phyloP scores from a whole-genome alignment of 2,113 vertebrate species.

The Eolophus roseicapilla region DNA sequence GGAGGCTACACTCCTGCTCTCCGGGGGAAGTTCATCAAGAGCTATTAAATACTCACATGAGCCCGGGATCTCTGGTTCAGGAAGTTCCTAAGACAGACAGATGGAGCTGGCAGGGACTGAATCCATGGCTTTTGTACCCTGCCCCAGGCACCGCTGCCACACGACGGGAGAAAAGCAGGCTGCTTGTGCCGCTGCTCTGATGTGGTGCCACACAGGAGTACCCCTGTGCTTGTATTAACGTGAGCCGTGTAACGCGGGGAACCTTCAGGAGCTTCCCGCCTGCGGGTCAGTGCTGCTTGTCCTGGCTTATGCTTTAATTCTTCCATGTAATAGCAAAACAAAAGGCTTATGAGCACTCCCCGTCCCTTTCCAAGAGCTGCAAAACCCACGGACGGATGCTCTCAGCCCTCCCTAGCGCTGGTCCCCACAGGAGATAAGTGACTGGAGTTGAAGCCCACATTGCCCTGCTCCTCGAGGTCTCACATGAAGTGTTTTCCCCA shows the following conservation, averaged over 20 bases:
- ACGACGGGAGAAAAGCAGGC: background rate
- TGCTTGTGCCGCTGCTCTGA: background rate
- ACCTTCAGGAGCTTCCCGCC: background rate
- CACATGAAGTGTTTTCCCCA: background rate
- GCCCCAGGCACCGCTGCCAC: accelerated
- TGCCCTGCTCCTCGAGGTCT: background rate
- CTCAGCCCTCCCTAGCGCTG: background rate
- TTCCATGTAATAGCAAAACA: background rate
- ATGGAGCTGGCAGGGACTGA: background rate
- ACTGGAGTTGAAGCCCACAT: background rate
- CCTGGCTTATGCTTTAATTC: background rate
- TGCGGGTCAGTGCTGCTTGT: background rate
- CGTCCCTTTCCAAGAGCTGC: background rate
- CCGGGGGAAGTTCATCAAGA: background rate
- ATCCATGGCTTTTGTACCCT: background rate
- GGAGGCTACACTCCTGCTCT: background rate
- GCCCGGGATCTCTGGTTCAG: background rate
- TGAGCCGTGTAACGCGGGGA: background rate
- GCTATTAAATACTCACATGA: background rate
- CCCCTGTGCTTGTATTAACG: background rate
- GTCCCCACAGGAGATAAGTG: background rate
- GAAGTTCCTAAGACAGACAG: background rate
- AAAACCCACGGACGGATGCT: background rate
- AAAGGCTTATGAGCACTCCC: background rate
- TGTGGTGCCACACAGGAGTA: accelerated